Evolutionary conservation across 1,140 invertebrate species (phyloP).

Genomic region (Centruroides sculpturatus): DNA sequence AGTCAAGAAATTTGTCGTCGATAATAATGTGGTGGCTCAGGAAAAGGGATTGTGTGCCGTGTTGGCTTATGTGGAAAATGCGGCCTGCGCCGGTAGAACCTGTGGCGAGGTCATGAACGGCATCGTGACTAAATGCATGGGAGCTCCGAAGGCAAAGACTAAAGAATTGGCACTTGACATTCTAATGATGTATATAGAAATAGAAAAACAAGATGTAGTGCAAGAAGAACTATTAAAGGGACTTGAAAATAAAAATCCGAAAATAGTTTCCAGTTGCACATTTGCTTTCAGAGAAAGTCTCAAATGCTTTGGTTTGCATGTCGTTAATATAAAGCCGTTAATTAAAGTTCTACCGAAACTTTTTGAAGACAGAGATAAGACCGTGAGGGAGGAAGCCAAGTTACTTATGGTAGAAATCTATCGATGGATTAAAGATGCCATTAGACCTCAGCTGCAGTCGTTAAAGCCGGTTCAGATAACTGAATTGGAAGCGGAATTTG

Average conservation of each 20-base stretch:
- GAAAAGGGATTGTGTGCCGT: conserved; percentile 90
- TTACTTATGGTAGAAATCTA: conserved; percentile 78
- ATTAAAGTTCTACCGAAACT: conserved; percentile 72
- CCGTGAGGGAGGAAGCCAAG: conserved; percentile 81
- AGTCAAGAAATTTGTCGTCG: conserved; percentile 90
- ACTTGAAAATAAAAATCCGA: conserved; percentile 84
- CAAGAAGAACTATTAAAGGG: conserved; percentile 80
- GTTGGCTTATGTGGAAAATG: conserved; percentile 78
- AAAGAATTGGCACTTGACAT: conserved; percentile 81
- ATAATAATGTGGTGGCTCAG: conserved; percentile 87
- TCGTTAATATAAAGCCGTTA: conserved; percentile 73
- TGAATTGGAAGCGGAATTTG: conserved; percentile 79
- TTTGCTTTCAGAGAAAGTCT: conserved; percentile 55
- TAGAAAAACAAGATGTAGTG: conserved; percentile 83
- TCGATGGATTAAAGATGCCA: conserved; percentile 72
- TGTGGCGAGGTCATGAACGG: conserved; percentile 76
- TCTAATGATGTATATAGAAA: conserved; percentile 84
- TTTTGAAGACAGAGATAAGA: conserved; percentile 82
- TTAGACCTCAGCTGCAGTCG: conserved; percentile 69
- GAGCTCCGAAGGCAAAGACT: conserved; percentile 75
- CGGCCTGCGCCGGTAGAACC: conserved; percentile 53
- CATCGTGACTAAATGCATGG: conserved; percentile 81
- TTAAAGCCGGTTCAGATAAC: conserved; percentile 66
- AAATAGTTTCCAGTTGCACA: conserved; percentile 77
- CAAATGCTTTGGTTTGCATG: conserved; percentile 75